Conservation (phyloP, 23 tunicate species). For the Styela clava region DNA sequence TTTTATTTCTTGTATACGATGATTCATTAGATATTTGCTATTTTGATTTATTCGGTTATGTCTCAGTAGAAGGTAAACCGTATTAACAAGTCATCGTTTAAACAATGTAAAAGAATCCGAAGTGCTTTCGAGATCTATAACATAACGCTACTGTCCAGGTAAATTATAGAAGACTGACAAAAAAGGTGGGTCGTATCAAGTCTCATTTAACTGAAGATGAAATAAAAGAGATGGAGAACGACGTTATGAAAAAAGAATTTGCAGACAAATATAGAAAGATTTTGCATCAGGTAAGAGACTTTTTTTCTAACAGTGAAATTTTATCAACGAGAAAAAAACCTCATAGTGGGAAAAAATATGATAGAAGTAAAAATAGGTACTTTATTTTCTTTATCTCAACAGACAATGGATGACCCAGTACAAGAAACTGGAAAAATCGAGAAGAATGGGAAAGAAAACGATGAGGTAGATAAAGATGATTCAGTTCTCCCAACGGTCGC, state of each 20-base stretch:
- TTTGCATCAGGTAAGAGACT: constrained; percentile 33
- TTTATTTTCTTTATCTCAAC: too few species aligned
- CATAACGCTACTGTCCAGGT: constrained; percentile 51
- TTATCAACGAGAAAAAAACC: not conserved
- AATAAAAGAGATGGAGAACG: constrained; percentile 81
- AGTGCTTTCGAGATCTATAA: too few species aligned
- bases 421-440: not conserved
- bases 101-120: too few species aligned
- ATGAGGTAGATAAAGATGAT: not conserved
- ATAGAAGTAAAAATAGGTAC: not conserved
- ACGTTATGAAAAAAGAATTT: constrained; percentile 61
- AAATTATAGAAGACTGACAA: constrained; percentile 71
- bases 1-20: too few species aligned
- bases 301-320: not conserved
- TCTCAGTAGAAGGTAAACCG: too few species aligned
- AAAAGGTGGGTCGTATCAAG: constrained; percentile 63
- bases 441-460: not conserved
- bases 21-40: too few species aligned
- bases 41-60: too few species aligned
- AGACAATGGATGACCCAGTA: not conserved
- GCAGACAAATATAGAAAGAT: constrained; percentile 82
- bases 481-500: not conserved
- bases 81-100: too few species aligned
- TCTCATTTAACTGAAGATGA: constrained; percentile 82
- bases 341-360: not conserved